Base-by-base conservation (phyloP, 2,888 invertebrate genomes). In the Tetragonula carbonaria region DNA sequence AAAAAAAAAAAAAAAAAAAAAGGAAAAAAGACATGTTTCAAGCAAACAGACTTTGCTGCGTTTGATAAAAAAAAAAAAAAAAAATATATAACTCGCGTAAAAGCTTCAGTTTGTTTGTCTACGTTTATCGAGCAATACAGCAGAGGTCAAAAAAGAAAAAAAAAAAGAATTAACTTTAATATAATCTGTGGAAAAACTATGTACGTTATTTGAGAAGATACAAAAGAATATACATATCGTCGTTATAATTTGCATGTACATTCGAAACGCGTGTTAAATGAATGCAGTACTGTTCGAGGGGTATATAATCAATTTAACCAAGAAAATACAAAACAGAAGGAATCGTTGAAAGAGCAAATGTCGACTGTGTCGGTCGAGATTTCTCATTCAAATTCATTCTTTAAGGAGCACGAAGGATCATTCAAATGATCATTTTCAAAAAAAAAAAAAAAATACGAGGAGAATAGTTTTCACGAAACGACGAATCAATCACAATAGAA, bases 201-300 rank as follows among this genome's bases (percentile, higher is more conserved):
- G 33, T 33, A 33, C 33, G 33, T 3, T 2, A 3, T 33, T 33
- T 33, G 70, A 79, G 50, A 68, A 18, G 13, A 70, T 18, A 18
- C 28, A 33, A 28, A 55, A 62, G 53, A 6, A 55, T 21, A 23
- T 16, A 62, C 16, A 18, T 28, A 16, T 62, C 62, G 18, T 18
- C 5, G 18, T 45, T 45, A 18, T 18, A 62, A 74, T 79, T 79
- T 79, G 16, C 66, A 38, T 53, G 68, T 28, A 16, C 21, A 18
- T 74, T 51, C 23, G n/a, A 6, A n/a, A 14, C 11, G 14, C 8
- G 14, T 23, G 57, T 59, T 18, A 62, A 23, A 55, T 3, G 67
- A n/a, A 59, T 59, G 59, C 18, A 28, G 21, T 23, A n/a, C 11
- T 53, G 23, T 45, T 67, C 1, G 28, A 28, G 1, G 2, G 18